These are phyloP conservation scores for Turritopsis rubra DNA, from an alignment of 30 jellyfish, hydroid and myxozoan species.

Conservation along the genomic window DNA sequence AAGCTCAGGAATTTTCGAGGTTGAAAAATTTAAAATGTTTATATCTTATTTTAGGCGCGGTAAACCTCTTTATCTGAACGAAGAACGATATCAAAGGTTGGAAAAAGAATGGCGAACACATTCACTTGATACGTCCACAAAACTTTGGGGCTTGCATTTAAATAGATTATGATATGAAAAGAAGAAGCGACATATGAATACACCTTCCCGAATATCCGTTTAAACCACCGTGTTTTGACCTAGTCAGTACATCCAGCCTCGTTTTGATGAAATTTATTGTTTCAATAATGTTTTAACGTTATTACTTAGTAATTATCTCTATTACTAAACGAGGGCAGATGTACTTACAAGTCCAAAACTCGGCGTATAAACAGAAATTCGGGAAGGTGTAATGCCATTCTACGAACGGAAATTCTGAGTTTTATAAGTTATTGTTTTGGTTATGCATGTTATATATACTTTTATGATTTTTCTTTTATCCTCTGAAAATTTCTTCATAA, in stretches of 20 bases:
- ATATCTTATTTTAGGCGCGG: slow-evolving; percentile 66
- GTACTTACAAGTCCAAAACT: too few relatives aligned
- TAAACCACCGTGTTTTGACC: neutral
- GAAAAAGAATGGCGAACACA: slow-evolving; percentile 85
- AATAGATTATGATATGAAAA: neutral
- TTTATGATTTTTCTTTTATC: too few relatives aligned
- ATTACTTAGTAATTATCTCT: too few relatives aligned
- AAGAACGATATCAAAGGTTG: slow-evolving; percentile 61
- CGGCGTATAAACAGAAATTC: too few relatives aligned
- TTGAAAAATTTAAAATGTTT: neutral
- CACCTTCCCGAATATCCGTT: neutral
- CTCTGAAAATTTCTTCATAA: too few relatives aligned
- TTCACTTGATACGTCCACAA: slow-evolving; percentile 64
- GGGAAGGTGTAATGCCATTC: too few relatives aligned
- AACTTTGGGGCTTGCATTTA: slow-evolving; percentile 65
- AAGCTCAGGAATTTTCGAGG: neutral
- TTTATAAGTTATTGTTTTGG: too few relatives aligned
- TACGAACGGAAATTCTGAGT: too few relatives aligned
- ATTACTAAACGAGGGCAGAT: too few relatives aligned
- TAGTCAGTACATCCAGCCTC: neutral
- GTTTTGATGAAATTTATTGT: too few relatives aligned
- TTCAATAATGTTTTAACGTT: too few relatives aligned
- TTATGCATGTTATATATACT: too few relatives aligned
- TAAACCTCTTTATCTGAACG: slow-evolving; percentile 75
- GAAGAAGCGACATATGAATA: neutral